Evolutionary conservation across 2,797 vertebrate species (phyloP), one percentile per base, ranked within the genome.

Genomic region (Prunella strophiata): DNA sequence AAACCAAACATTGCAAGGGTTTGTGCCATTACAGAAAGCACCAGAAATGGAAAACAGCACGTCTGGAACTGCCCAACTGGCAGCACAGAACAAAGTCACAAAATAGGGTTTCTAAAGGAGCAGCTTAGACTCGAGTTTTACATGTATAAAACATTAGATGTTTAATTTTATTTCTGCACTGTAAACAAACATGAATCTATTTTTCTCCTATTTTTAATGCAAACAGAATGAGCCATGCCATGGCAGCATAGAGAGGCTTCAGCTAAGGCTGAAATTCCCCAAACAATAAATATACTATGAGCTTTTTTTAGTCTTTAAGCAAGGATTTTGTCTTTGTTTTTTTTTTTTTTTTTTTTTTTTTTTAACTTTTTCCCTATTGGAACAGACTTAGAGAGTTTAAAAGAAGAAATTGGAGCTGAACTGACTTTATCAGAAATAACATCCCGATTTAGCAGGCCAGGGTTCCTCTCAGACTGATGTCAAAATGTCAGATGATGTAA

Each of bases 341-440:
- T 70, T 9, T 22, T 38, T 27, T n/a, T 57, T 25, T 18, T 22
- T 38, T 18, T 48, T 59, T 70, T 9, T 22, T 38, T 27, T n/a
- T 57, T 77, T 5, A 15, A 18, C 25, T 12, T 32, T 12, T 15
- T 3, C 23, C 9, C 5, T 3, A 13, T 21, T 9, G 0, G 0
- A 91, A 79, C 18, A 76, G 42, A 71, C 16, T 73, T 32, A 40
- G 16, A 87, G 42, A 66, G 40, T 59, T 89, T 89, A 84, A 83
- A 80, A 61, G 48, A 66, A 45, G 32, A 51, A 77, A 74, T 0
- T 50, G 47, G 21, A 68, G 48, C 36, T 54, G 43, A 85, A 66
- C 29, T 82, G 45, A 34, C 43, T 81, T 77, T 90, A 88, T 86
- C 68, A 88, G 61, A 61, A 91, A 81, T 23, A 78, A 51, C 62